Evolutionary conservation across 2,113 vertebrate species (phyloP).

Genomic region (Ginglymostoma cirratum): DNA sequence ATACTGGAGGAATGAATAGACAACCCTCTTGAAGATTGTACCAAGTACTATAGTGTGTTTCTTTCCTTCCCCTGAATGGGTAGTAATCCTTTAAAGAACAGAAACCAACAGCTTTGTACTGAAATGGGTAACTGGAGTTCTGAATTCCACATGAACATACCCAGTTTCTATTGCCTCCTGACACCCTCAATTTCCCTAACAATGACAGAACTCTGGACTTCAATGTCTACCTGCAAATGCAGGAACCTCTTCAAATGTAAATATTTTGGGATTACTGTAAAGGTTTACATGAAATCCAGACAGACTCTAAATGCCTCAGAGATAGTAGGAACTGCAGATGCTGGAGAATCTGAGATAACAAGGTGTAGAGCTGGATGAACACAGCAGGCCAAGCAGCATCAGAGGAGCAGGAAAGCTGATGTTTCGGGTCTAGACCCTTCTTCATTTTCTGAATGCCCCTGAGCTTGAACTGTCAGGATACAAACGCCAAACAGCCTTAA

Average conservation of each 20-base stretch:
- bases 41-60: neutral
- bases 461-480: neutral
- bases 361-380: no score
- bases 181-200: neutral
- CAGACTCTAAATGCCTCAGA: neutral
- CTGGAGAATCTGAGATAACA: no score
- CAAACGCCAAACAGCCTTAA: neutral
- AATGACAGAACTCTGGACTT: neutral
- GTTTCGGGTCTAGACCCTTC: no score
- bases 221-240: neutral
- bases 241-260: neutral
- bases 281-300: neutral
- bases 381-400: no score
- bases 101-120: neutral
- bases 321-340: no score
- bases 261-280: neutral
- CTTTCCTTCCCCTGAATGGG: neutral
- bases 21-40: neutral
- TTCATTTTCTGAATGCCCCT: neutral
- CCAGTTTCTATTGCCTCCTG: neutral
- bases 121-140: neutral
- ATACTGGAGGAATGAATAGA: neutral
- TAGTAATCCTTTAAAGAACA: neutral
- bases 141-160: neutral
- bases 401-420: no score